Conservation (phyloP, 2,888 invertebrate species). For the Crocallis elinguaria region DNA sequence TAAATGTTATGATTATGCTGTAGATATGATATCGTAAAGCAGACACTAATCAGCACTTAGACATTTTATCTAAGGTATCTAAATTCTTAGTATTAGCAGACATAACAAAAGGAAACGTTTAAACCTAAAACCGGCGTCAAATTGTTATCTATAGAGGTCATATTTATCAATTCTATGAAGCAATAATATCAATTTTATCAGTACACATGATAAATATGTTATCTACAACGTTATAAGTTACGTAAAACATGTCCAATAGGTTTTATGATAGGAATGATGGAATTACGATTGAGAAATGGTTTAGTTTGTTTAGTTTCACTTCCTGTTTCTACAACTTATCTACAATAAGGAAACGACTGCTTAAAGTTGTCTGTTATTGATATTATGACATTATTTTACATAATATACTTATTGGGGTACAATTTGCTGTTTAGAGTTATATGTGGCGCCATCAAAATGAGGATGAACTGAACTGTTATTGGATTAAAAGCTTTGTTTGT, state of each 20-base stretch:
- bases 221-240: conserved; percentile 41
- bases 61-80: too few relatives aligned
- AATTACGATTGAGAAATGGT: conserved; percentile 4
- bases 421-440: too few relatives aligned
- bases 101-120: conserved; percentile 43
- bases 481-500: too few relatives aligned
- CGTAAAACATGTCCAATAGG: conserved; percentile 40
- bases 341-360: not conserved
- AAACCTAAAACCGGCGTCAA: conserved; percentile 23
- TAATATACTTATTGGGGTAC: too few relatives aligned
- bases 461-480: too few relatives aligned
- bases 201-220: conserved; percentile 41
- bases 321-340: conserved; percentile 21
- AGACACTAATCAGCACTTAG: too few relatives aligned
- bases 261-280: not conserved
- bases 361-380: not conserved
- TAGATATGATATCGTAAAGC: too few relatives aligned
- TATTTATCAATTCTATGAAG: conserved; percentile 59
- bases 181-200: conserved; percentile 64
- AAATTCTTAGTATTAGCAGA: conserved; percentile 12
- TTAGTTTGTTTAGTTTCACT: conserved; percentile 25
- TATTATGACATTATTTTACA: too few relatives aligned
- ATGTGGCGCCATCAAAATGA: too few relatives aligned
- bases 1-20: too few relatives aligned
- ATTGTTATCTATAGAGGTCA: conserved; percentile 64